Evolutionary conservation across 2,888 invertebrate genomes (phyloP).

Genomic region (Hofmannophila pseudospretella): DNA sequence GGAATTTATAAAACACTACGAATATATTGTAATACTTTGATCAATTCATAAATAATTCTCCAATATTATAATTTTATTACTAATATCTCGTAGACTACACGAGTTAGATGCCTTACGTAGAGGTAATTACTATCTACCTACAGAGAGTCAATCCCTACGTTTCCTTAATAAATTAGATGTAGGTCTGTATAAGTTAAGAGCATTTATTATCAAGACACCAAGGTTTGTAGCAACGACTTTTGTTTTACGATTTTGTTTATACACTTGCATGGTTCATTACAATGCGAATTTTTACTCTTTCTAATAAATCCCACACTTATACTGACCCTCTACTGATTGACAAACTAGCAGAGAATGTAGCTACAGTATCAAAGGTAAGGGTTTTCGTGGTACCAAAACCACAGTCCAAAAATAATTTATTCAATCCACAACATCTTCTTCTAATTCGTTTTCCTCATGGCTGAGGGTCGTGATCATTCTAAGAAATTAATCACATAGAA

Average conservation of each 20-base stretch:
- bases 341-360: neutral
- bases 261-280: no score
- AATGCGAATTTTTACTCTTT: no score
- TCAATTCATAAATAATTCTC: slow-evolving; percentile 34
- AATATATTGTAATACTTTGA: slow-evolving; percentile 44
- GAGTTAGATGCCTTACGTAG: slow-evolving; percentile 34
- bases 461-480: no score
- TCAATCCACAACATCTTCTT: no score
- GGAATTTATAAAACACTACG: slow-evolving; percentile 57
- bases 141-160: slow-evolving; percentile 45
- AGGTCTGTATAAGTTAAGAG: neutral
- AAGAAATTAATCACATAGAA: no score
- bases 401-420: no score
- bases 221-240: no score
- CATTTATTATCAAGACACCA: no score
- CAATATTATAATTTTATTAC: slow-evolving; percentile 14
- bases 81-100: slow-evolving; percentile 5
- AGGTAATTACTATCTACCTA: slow-evolving; percentile 40
- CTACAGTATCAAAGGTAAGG: no score
- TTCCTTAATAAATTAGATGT: slow-evolving; percentile 5
- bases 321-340: neutral
- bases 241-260: no score
- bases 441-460: no score
- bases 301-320: neutral
- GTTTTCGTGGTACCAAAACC: no score